These are phyloP conservation scores for Progne subis DNA, from an alignment of 2,113 vertebrate species.

Conservation along the genomic window DNA sequence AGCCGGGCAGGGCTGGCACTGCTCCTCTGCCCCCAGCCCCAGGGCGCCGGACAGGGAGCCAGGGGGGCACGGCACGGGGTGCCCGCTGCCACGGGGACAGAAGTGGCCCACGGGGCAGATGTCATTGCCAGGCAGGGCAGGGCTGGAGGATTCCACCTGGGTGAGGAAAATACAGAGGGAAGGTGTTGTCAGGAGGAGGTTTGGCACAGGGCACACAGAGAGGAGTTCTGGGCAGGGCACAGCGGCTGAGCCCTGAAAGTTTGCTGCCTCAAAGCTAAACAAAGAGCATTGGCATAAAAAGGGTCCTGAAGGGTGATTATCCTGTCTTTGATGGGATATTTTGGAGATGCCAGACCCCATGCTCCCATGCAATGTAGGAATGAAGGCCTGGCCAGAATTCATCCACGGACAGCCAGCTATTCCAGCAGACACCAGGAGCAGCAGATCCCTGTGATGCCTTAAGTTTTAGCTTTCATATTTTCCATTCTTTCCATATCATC, in stretches of 20 bases:
- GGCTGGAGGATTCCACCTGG: conserved; percentile 77
- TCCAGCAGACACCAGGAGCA: neutral
- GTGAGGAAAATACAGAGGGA: neutral
- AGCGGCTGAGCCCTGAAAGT: neutral
- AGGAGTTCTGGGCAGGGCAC: neutral
- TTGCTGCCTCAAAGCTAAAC: neutral
- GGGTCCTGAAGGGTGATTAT: too few species aligned
- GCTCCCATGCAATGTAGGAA: neutral
- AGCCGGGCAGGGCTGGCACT: conserved; percentile 83
- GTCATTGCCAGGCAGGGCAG: conserved; percentile 64
- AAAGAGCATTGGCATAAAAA: neutral
- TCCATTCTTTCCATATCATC: neutral
- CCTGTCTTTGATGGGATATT: neutral
- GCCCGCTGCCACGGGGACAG: conserved; percentile 80
- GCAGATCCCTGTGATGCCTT: accelerated
- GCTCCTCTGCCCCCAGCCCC: conserved; percentile 74
- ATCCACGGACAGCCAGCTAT: neutral
- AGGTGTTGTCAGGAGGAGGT: accelerated
- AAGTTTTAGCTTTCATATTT: neutral
- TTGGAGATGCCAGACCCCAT: neutral
- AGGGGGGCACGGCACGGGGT: conserved; percentile 82
- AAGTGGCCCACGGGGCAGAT: conserved; percentile 86
- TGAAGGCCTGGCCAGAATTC: neutral
- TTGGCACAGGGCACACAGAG: neutral
- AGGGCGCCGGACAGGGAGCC: conserved; percentile 79